Conservation (phyloP, 1,140 invertebrate species). For the Pseudomyrmex sp. region DNA sequence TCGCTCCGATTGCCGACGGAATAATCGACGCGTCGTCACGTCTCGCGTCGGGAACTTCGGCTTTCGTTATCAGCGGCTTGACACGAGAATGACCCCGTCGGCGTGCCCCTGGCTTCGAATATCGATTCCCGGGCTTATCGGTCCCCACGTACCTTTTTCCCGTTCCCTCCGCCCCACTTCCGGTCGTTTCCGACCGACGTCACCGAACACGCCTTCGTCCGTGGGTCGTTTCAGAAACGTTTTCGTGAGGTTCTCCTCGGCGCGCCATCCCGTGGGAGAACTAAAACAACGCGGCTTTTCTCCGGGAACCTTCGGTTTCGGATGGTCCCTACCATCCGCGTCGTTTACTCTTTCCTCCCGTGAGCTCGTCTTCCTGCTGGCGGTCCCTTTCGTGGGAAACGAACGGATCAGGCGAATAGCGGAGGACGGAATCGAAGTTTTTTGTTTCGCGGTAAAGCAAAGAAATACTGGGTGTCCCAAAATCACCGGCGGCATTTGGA, state of each 20-base stretch:
- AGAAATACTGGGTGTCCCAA: neutral
- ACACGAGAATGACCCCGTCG: conserved; percentile 61
- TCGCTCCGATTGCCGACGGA: conserved; percentile 14
- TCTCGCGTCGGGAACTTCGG: conserved; percentile 28
- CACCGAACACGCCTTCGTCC: conserved; percentile 6
- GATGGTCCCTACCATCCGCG: neutral
- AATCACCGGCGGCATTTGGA: neutral
- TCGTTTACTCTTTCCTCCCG: neutral
- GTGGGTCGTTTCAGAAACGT: conserved; percentile 50
- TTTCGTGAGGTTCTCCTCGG: conserved; percentile 68
- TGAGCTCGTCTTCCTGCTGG: neutral
- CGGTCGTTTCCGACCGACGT: conserved; percentile 20
- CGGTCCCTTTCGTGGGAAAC: neutral
- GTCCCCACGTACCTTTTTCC: conserved; percentile 50
- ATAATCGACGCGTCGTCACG: conserved; percentile 32
- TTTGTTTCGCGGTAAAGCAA: conserved; percentile 20
- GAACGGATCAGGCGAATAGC: conserved; percentile 22
- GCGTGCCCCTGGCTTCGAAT: conserved; percentile 62
- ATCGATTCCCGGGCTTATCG: conserved; percentile 71
- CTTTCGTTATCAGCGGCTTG: conserved; percentile 41
- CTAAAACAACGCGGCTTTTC: conserved; percentile 69
- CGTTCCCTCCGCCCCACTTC: neutral
- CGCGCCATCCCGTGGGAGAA: conserved; percentile 63
- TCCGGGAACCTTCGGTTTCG: conserved; percentile 61
- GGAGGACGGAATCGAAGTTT: conserved; percentile 42